A percentile compares a stretch with the other conserved stretches of the same genome.
Evolutionary conservation across 2,113 vertebrate genomes (phyloP).

Genomic region (Brachyistius frenatus): DNA sequence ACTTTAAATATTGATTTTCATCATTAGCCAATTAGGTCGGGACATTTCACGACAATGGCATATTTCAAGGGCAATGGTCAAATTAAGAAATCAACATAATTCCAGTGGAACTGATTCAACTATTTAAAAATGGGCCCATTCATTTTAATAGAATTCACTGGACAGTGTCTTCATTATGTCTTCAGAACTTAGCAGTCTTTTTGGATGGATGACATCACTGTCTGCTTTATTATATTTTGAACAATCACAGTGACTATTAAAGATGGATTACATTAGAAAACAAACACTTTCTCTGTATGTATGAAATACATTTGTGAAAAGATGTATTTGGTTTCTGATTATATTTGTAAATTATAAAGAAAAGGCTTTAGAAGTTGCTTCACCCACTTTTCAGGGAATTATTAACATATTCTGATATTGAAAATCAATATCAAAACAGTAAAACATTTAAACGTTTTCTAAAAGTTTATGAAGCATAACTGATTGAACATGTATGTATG

Average conservation of each 20-base stretch:
- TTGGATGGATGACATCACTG: neutral
- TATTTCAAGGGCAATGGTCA: conserved; percentile 25
- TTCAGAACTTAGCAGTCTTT: neutral
- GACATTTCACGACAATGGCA: conserved; percentile 31
- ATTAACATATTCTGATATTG: neutral
- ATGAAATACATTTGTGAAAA: neutral
- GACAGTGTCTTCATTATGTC: too few species aligned
- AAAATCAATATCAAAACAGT: neutral
- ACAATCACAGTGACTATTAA: too few species aligned
- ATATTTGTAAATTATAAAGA: neutral
- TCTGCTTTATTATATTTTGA: too few species aligned
- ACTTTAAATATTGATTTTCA: conserved; percentile 53
- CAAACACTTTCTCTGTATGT: neutral
- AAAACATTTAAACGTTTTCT: neutral
- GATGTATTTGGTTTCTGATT: neutral
- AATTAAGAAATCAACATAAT: conserved; percentile 11
- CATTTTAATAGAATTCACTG: neutral
- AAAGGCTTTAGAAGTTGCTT: neutral
- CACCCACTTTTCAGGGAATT: neutral
- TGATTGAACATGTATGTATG: neutral
- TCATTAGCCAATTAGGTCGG: conserved; percentile 43
- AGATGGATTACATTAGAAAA: too few species aligned
- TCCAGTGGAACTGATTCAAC: conserved; percentile 3
- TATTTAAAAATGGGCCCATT: neutral
- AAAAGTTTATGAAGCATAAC: neutral